Percentiles rank a stretch among this genome's conserved stretches.
phyloP scores from a whole-genome alignment of 2,888 invertebrate species.

The Andrena bucephala region DNA sequence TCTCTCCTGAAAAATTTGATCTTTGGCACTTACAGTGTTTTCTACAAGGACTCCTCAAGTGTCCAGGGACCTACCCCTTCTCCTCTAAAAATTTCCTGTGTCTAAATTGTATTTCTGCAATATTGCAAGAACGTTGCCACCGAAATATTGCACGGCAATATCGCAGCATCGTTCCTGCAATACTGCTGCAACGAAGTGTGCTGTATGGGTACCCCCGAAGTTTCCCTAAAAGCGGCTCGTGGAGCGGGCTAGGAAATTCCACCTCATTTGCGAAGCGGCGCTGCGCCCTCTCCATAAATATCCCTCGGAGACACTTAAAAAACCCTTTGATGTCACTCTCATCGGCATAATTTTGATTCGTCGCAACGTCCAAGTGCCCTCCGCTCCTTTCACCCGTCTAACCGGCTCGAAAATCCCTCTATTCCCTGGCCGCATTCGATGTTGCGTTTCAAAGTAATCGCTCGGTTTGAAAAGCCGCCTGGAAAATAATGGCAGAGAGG shows the following conservation, averaged over 20 bases:
- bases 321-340: no score
- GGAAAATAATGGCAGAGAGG: conserved; percentile 26
- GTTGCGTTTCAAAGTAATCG: conserved; percentile 25
- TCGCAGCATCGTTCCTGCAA: no score
- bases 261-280: no score
- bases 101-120: no score
- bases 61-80: not conserved
- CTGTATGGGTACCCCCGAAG: no score
- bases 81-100: not conserved
- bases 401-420: not conserved
- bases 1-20: no score
- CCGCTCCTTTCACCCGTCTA: not conserved
- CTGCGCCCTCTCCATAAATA: not conserved
- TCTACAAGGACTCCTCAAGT: not conserved
- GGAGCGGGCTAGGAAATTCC: no score
- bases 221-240: no score
- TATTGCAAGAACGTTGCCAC: no score
- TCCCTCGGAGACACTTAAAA: not conserved
- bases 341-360: not conserved
- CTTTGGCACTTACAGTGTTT: no score
- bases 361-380: not conserved
- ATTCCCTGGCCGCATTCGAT: not conserved
- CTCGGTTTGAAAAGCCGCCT: conserved; percentile 19
- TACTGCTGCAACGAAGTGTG: no score
- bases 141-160: no score